Base-by-base conservation (phyloP, 2,888 invertebrate genomes). In the Carabus problematicus region DNA sequence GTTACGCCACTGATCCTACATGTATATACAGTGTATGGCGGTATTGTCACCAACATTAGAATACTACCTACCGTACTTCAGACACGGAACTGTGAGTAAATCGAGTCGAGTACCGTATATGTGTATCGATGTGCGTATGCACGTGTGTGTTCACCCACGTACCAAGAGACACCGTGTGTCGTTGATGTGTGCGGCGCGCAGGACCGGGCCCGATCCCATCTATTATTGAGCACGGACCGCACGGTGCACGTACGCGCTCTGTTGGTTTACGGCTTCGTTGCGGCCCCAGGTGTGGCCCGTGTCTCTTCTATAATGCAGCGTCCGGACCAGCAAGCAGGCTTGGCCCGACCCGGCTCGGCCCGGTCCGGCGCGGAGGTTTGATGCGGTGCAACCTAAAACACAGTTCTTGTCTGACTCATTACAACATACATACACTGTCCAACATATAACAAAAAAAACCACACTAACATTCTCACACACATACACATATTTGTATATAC, bases 161-260 rank as follows among this genome's bases (percentile, higher is more conserved):
- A 14, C 16, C 19, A 59, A 16, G 12, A 41, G 14, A 56, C 29
- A 56, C 56, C 56, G 39, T 56, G 56, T 56, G 56, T 56, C 52
- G 56, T 40, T 29, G 56, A 60, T 67, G 54, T 60, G 55, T 42
- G 59, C 59, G 43, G 59, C 45, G 49, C 60, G 52, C 18, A 29
- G 40, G 58, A 39, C 43, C 16, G 16, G 45, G 58, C 64, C 63
- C 54, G 42, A 54, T 54, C 72, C 73, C 73, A 75, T 75, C 72
- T 72, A 75, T 75, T 75, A 75, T 75, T 73, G 71, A 75, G 72
- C 64, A 73, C 71, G 72, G 71, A 74, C 73, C 71, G 69, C 64
- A 63, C 61, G 47, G 70, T 72, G 68, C 73, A 73, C 71, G 73
- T 73, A 72, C 73, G 72, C 73, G 72, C 71, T 70, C 70, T 72